Conservation (phyloP, 2,797 vertebrate genomes). For the Scyliorhinus canicula region DNA sequence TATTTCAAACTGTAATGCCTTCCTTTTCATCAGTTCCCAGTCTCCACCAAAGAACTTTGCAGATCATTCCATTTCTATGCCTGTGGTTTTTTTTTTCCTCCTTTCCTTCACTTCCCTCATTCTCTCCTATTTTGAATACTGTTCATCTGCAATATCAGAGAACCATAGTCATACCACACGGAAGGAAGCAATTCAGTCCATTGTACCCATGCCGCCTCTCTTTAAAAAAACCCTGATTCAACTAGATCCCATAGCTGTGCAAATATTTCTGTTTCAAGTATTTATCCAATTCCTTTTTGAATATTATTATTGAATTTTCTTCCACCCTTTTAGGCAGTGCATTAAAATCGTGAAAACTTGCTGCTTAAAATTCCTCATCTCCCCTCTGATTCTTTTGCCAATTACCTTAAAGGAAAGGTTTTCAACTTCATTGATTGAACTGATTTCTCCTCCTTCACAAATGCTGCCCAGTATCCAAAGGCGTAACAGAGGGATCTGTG, state of each 20-base stretch:
- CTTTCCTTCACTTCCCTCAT: neutral
- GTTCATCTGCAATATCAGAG: neutral
- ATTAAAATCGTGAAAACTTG: neutral
- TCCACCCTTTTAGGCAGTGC: neutral
- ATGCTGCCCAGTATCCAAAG: no score
- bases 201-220: neutral
- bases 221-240: neutral
- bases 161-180: neutral
- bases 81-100: neutral
- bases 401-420: neutral
- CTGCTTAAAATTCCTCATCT: neutral
- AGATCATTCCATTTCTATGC: neutral
- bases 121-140: neutral
- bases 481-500: no score
- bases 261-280: neutral
- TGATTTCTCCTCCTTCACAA: neutral
- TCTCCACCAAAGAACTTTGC: neutral
- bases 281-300: neutral
- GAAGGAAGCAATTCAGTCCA: neutral
- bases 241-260: neutral
- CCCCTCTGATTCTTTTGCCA: slow-evolving; percentile 9
- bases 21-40: neutral
- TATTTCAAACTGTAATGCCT: neutral
- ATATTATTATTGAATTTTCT: neutral
- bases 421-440: neutral